Conservation (phyloP, 2,797 vertebrate genomes). For the Enteromius thamalakanensis region DNA sequence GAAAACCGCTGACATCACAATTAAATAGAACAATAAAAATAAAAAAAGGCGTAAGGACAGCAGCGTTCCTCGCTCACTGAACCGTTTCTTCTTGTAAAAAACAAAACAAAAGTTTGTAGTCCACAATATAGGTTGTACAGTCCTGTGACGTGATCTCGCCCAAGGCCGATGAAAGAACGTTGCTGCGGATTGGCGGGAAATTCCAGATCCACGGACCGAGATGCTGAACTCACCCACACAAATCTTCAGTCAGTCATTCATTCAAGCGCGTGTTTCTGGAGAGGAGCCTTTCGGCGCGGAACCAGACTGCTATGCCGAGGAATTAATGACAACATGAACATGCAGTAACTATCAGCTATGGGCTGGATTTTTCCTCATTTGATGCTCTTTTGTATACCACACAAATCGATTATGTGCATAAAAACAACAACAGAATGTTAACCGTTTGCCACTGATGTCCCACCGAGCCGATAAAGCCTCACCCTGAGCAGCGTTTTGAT, state of each 20-base stretch:
- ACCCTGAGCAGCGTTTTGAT: slow-evolving; percentile 33
- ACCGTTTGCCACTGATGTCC: not conserved
- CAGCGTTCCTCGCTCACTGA: slow-evolving; percentile 54
- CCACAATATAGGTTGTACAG: slow-evolving; percentile 50
- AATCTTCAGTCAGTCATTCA: slow-evolving; percentile 22
- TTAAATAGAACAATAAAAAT: slow-evolving; percentile 63
- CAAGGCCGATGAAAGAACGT: slow-evolving; percentile 63
- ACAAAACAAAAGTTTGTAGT: slow-evolving; percentile 38
- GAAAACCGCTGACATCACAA: slow-evolving; percentile 79
- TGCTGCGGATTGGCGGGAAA: slow-evolving; percentile 61
- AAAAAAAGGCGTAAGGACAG: slow-evolving; percentile 65
- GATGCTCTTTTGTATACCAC: slow-evolving; percentile 38
- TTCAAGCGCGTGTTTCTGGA: slow-evolving; percentile 49
- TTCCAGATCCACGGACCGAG: slow-evolving; percentile 30
- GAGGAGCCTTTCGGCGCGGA: slow-evolving; percentile 32
- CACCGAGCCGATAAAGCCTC: slow-evolving; percentile 17
- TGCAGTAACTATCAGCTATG: slow-evolving; percentile 51
- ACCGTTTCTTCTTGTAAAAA: slow-evolving; percentile 30
- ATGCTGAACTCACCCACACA: slow-evolving; percentile 29
- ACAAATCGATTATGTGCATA: slow-evolving; percentile 42
- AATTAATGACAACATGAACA: slow-evolving; percentile 48
- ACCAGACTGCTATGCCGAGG: slow-evolving; percentile 31
- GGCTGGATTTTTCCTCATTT: slow-evolving; percentile 33
- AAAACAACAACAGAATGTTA: slow-evolving; percentile 50
- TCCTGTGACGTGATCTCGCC: slow-evolving; percentile 66